Conservation (phyloP, 1,140 invertebrate genomes). For the Pseudobourletiella spinata region DNA sequence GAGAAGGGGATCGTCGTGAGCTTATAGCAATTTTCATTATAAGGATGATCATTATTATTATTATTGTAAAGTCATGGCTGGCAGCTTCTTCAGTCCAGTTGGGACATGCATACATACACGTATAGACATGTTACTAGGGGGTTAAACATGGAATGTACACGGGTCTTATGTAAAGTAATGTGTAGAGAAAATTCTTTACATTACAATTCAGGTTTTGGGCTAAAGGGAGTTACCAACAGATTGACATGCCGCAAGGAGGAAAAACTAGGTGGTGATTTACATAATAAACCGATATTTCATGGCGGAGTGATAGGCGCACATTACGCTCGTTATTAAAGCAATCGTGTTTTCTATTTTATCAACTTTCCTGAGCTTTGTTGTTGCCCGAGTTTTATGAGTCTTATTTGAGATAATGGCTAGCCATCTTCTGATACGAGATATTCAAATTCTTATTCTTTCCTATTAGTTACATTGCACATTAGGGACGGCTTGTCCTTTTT, state of each 20-base stretch:
- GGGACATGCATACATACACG: background rate
- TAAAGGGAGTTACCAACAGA: background rate
- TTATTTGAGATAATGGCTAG: conserved; percentile 22
- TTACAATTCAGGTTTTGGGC: background rate
- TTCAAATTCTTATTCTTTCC: conserved; percentile 30
- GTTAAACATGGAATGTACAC: background rate
- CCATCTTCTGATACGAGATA: conserved; percentile 26
- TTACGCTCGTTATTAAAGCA: conserved; percentile 29
- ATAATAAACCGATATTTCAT: conserved; percentile 31
- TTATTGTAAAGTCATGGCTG: background rate
- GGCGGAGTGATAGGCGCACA: conserved; percentile 16
- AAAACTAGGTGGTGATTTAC: conserved; percentile 22
- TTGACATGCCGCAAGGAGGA: background rate
- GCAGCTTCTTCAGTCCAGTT: background rate
- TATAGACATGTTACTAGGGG: background rate
- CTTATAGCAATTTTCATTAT: background rate
- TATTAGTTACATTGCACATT: conserved; percentile 29
- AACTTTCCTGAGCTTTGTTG: conserved; percentile 23
- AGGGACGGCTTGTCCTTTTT: conserved; percentile 13
- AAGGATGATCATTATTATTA: too few relatives aligned
- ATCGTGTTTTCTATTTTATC: conserved; percentile 25
- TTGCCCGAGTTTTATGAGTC: conserved; percentile 20
- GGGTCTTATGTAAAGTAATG: background rate
- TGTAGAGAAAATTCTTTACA: background rate
- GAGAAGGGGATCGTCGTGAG: too few relatives aligned